These are phyloP conservation scores for Cricetomys ansorgei DNA, from an alignment of 2,113 vertebrate genomes.

Conservation along the genomic window DNA sequence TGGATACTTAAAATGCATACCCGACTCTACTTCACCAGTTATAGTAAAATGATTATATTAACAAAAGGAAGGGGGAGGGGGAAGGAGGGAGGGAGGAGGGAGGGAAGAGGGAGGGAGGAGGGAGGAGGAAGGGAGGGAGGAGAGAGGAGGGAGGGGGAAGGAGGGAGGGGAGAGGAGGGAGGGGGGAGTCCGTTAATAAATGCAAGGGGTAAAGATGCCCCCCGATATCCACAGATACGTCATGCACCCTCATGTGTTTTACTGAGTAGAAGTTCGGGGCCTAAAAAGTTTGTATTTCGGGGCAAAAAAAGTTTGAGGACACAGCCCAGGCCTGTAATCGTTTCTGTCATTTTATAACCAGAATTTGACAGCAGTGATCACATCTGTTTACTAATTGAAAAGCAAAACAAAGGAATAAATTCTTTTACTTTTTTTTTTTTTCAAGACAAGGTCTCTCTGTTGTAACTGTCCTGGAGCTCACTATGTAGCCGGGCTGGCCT, in stretches of 20 bases:
- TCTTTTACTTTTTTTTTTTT: no score
- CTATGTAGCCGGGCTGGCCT: no score
- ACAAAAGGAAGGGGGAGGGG: not conserved
- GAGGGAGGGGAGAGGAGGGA: not conserved
- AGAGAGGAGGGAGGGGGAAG: not conserved
- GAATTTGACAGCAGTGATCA: not conserved
- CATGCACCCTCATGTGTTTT: not conserved
- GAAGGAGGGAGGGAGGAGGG: not conserved
- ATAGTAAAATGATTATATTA: not conserved
- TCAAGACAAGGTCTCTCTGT: no score
- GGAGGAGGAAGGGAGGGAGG: not conserved
- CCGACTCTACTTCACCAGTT: not conserved
- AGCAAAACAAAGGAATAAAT: not conserved
- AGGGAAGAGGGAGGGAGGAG: not conserved
- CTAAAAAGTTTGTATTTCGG: not conserved
- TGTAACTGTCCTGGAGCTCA: no score
- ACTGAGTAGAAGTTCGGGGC: not conserved
- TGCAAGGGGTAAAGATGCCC: not conserved
- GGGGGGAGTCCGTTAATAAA: not conserved
- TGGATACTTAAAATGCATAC: not conserved
- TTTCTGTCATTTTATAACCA: not conserved
- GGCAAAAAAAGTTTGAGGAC: no score
- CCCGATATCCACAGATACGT: no score
- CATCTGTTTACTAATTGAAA: constrained; percentile 11
- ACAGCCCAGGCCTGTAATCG: not conserved